phyloP scores from a whole-genome alignment of 2,113 vertebrate species.

The Silurus glanis region DNA sequence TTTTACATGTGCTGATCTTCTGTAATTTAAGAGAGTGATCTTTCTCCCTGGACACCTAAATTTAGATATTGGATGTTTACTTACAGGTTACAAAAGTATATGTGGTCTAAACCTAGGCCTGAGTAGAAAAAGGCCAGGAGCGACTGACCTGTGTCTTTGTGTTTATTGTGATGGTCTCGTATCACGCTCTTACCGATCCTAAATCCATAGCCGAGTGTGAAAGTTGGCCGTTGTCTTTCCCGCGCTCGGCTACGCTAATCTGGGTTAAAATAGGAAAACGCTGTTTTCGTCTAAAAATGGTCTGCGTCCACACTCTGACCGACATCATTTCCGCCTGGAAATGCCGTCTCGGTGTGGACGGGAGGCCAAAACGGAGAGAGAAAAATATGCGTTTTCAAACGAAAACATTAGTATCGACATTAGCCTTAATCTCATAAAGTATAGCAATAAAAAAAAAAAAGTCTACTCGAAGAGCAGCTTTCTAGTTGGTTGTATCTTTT shows the following conservation, averaged over 20 bases:
- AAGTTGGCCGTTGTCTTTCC: neutral
- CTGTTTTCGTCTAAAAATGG: too few relatives aligned
- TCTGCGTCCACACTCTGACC: too few relatives aligned
- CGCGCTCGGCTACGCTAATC: neutral
- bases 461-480: neutral
- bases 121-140: slow-evolving; percentile 9
- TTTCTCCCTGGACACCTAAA: slow-evolving; percentile 1
- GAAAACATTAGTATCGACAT: too few relatives aligned
- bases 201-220: neutral
- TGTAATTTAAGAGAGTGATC: slow-evolving; percentile 41
- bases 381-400: too few relatives aligned
- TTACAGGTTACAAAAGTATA: slow-evolving; percentile 32
- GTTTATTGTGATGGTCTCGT: neutral
- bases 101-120: slow-evolving; percentile 27
- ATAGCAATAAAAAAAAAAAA: neutral
- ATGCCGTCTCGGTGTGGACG: too few relatives aligned
- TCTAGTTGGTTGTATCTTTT: neutral
- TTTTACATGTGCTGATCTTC: slow-evolving; percentile 38
- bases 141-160: neutral
- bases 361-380: too few relatives aligned
- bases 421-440: too few relatives aligned
- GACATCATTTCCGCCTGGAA: too few relatives aligned
- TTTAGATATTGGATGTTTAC: slow-evolving; percentile 27
- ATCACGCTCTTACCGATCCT: neutral
- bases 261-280: too few relatives aligned